Conservation (phyloP, 1,140 invertebrate genomes). For the Mizuhopecten yessoensis region DNA sequence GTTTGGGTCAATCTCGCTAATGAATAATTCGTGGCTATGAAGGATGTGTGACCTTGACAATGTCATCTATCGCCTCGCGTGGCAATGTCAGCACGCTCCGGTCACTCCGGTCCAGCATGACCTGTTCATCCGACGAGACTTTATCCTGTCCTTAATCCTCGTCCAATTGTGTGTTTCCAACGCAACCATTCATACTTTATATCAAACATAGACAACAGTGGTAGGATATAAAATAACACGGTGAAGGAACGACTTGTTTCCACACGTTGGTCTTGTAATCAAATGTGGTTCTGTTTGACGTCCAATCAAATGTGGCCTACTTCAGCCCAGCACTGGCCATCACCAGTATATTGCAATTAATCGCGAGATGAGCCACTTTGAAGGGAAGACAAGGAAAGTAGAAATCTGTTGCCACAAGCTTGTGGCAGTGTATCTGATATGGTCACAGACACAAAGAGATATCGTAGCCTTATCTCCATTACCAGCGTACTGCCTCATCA, state of each 20-base stretch:
- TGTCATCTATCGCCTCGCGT: conserved; percentile 27
- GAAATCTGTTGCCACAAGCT: conserved; percentile 7
- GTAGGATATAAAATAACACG: neutral
- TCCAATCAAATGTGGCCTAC: neutral
- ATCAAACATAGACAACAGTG: neutral
- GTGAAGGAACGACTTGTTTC: neutral
- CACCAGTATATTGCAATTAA: conserved; percentile 19
- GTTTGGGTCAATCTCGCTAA: conserved; percentile 32
- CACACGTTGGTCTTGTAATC: neutral
- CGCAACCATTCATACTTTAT: conserved; percentile 1
- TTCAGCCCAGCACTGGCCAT: neutral
- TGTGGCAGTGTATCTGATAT: neutral
- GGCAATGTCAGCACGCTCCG: conserved; percentile 20
- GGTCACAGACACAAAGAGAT: neutral
- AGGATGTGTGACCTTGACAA: conserved; percentile 25
- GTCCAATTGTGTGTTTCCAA: conserved; percentile 12
- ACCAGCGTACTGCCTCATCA: neutral
- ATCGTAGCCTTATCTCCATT: neutral
- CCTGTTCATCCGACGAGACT: neutral
- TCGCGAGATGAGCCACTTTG: neutral
- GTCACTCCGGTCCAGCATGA: conserved; percentile 5
- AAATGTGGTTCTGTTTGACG: neutral
- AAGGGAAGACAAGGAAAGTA: neutral
- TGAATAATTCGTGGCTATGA: conserved; percentile 25
- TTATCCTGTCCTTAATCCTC: neutral